phyloP scores from a whole-genome alignment of 1,140 invertebrate species.

The Euwallacea fornicatus region DNA sequence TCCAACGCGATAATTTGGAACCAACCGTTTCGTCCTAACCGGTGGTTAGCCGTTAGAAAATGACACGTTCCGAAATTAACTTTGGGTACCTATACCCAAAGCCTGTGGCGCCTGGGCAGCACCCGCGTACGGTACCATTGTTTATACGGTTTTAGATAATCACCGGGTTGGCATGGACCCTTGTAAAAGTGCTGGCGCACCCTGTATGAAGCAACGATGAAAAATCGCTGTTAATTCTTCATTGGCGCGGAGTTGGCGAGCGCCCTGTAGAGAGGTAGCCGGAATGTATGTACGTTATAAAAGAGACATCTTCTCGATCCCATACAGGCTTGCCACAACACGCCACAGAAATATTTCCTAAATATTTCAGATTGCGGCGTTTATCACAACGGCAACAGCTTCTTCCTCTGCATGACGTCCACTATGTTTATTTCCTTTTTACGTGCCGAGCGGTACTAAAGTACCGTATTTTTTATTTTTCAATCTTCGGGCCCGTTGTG shows the following conservation, averaged over 20 bases:
- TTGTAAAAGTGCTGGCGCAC: background rate
- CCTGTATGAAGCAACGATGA: conserved; percentile 11
- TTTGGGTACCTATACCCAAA: conserved; percentile 10
- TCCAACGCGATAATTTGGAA: conserved; percentile 15
- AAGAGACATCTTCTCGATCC: conserved; percentile 41
- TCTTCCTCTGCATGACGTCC: conserved; percentile 16
- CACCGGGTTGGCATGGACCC: conserved; percentile 18
- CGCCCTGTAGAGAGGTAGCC: conserved; percentile 41
- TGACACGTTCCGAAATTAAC: conserved; percentile 22
- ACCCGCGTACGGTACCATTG: conserved; percentile 34
- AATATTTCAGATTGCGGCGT: conserved; percentile 42
- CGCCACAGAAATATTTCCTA: conserved; percentile 43
- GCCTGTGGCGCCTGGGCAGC: conserved; percentile 37
- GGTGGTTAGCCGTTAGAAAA: conserved; percentile 18
- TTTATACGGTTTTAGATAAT: conserved; percentile 42
- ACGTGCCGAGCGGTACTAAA: conserved; percentile 20
- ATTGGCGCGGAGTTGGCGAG: conserved; percentile 27
- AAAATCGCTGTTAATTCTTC: conserved; percentile 32
- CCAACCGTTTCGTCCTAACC: background rate
- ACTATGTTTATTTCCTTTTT: conserved; percentile 26
- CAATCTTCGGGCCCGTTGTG: background rate
- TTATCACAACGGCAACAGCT: conserved; percentile 30
- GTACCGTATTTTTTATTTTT: conserved; percentile 10
- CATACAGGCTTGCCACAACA: conserved; percentile 42
- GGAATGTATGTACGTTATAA: conserved; percentile 43